These are phyloP conservation scores for Myotis planiceps DNA, from an alignment of 2,797 vertebrate genomes.

Conservation along the genomic window DNA sequence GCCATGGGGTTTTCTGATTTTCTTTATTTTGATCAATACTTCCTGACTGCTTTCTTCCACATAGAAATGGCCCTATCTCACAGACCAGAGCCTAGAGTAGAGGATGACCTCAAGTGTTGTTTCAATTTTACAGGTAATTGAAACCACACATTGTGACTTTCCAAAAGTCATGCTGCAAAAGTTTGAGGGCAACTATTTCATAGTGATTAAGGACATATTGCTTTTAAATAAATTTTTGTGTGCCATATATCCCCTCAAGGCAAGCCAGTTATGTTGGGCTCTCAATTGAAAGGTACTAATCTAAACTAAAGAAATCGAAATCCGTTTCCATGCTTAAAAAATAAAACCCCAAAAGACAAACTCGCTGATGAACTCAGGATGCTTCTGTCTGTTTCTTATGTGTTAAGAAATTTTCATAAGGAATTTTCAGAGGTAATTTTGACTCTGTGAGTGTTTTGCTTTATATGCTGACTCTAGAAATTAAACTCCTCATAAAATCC, in stretches of 20 bases:
- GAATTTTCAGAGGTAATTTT: slow-evolving; percentile 71
- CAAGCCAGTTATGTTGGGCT: neutral
- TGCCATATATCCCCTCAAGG: neutral
- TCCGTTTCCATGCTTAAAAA: slow-evolving; percentile 12
- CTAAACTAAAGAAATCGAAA: slow-evolving; percentile 20
- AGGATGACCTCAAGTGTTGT: neutral
- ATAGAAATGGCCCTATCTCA: neutral
- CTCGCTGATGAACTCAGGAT: neutral
- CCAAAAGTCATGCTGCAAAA: neutral
- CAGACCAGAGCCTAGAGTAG: neutral
- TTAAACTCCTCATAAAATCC: slow-evolving; percentile 79
- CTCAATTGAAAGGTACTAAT: slow-evolving; percentile 5
- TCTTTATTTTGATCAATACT: neutral
- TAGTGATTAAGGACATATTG: neutral
- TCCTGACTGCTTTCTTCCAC: neutral
- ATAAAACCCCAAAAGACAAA: neutral
- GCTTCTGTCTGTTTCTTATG: slow-evolving; percentile 34
- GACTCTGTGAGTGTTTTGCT: slow-evolving; percentile 70
- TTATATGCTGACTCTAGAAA: slow-evolving; percentile 74
- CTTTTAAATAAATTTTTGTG: slow-evolving; percentile 34
- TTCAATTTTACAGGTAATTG: slow-evolving; percentile 2
- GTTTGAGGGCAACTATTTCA: slow-evolving; percentile 9
- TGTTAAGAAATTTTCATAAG: slow-evolving; percentile 29
- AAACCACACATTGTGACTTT: neutral
- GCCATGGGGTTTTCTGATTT: neutral